Conservation (phyloP, 1,140 invertebrate species). For the Drosophila ercepeae region DNA sequence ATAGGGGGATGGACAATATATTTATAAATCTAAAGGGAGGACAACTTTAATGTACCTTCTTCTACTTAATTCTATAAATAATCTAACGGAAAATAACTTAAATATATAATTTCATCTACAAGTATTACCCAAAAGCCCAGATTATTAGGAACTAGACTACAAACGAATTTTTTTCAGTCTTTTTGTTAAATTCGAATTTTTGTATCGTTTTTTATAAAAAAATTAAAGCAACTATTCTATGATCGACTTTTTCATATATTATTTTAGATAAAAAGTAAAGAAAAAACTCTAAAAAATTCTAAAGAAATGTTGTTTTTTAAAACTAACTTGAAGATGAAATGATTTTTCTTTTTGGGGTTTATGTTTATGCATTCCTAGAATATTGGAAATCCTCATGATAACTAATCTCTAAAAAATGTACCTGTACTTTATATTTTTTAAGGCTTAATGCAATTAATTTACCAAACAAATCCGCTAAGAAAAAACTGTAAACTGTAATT, state of each 20-base stretch:
- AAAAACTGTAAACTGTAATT: constrained; percentile 26
- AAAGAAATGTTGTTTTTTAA: constrained; percentile 2
- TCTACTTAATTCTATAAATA: constrained; percentile 27
- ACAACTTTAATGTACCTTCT: constrained; percentile 4
- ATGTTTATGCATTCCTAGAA: constrained; percentile 23
- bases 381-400: constrained; percentile 23
- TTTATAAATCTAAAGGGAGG: background rate
- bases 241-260: too few relatives aligned
- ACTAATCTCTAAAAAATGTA: constrained; percentile 34
- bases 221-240: background rate
- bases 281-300: constrained; percentile 5
- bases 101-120: constrained; percentile 14
- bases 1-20: background rate
- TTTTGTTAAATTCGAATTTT: background rate
- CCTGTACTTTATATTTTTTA: constrained; percentile 26
- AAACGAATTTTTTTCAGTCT: constrained; percentile 7
- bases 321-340: constrained; percentile 35
- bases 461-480: constrained; percentile 63
- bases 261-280: too few relatives aligned
- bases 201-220: background rate
- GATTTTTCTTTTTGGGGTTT: constrained; percentile 21
- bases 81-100: constrained; percentile 24
- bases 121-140: constrained; percentile 26
- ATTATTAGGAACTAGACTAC: constrained; percentile 36
- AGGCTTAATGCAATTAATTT: constrained; percentile 52